Conservation (phyloP, 2,888 invertebrate species). For the Eupithecia tripunctaria region DNA sequence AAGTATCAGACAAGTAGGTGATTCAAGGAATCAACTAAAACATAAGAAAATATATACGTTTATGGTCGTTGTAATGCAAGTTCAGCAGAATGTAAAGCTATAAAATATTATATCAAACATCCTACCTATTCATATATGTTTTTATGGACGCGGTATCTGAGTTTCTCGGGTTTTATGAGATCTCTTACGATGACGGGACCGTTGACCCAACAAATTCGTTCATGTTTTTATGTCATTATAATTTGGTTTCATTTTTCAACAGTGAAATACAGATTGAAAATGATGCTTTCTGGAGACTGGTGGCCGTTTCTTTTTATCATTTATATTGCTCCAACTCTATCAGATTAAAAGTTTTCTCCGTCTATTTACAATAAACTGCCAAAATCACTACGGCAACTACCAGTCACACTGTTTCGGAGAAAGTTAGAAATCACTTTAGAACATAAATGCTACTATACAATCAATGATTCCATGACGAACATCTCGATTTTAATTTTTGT, state of each 20-base stretch:
- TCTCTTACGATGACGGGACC: slow-evolving; percentile 62
- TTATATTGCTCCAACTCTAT: no score
- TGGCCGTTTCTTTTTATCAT: background rate
- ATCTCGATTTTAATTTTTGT: no score
- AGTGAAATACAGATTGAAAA: background rate
- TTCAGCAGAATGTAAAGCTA: slow-evolving; percentile 57
- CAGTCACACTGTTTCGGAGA: no score
- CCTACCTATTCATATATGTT: slow-evolving; percentile 74
- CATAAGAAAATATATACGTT: background rate
- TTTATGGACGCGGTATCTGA: slow-evolving; percentile 76
- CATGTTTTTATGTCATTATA: slow-evolving; percentile 61
- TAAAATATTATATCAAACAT: slow-evolving; percentile 74
- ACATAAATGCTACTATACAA: no score
- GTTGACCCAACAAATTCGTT: slow-evolving; percentile 63
- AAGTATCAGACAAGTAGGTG: background rate
- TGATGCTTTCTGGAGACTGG: background rate
- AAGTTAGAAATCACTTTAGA: no score
- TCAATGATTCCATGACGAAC: no score
- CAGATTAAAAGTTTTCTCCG: no score
- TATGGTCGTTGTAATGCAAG: slow-evolving; percentile 6
- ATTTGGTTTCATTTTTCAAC: slow-evolving; percentile 56
- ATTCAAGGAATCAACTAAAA: background rate
- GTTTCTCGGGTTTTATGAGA: slow-evolving; percentile 74
- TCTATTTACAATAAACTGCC: no score
- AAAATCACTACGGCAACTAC: no score